Conservation (phyloP, 1,140 invertebrate species). For the Anthonomus grandis region DNA sequence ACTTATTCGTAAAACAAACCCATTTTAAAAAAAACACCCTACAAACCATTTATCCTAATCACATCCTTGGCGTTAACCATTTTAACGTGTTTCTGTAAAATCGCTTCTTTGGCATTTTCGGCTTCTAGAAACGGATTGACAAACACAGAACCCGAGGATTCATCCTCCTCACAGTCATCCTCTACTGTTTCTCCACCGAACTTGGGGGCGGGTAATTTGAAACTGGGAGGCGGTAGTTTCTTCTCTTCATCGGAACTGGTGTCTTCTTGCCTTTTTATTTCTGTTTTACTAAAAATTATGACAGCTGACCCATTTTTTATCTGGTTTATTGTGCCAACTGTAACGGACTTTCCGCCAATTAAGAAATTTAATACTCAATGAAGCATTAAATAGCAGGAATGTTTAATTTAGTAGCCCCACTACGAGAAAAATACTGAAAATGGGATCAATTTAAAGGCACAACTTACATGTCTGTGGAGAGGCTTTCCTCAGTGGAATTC, state of each 20-base stretch:
- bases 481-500: conserved; percentile 42
- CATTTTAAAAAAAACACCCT: neutral
- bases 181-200: conserved; percentile 49
- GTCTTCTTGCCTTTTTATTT: conserved; percentile 30
- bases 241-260: neutral
- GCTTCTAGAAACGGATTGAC: conserved; percentile 86
- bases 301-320: conserved; percentile 44
- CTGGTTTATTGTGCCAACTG: conserved; percentile 16
- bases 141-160: conserved; percentile 69
- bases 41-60: conserved; percentile 74
- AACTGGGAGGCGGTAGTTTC: neutral
- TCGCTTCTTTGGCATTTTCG: conserved; percentile 81
- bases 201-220: conserved; percentile 52
- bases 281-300: conserved; percentile 40
- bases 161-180: conserved; percentile 5
- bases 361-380: conserved; percentile 1
- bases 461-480: conserved; percentile 43
- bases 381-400: too few relatives aligned
- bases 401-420: too few relatives aligned
- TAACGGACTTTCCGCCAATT: neutral
- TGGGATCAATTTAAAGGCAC: conserved; percentile 10
- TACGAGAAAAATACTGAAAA: neutral
- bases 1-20: neutral
- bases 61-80: conserved; percentile 76
- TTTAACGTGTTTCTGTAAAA: conserved; percentile 91